phyloP scores from a whole-genome alignment of 1,140 invertebrate species.

The Belonocnema kinseyi region DNA sequence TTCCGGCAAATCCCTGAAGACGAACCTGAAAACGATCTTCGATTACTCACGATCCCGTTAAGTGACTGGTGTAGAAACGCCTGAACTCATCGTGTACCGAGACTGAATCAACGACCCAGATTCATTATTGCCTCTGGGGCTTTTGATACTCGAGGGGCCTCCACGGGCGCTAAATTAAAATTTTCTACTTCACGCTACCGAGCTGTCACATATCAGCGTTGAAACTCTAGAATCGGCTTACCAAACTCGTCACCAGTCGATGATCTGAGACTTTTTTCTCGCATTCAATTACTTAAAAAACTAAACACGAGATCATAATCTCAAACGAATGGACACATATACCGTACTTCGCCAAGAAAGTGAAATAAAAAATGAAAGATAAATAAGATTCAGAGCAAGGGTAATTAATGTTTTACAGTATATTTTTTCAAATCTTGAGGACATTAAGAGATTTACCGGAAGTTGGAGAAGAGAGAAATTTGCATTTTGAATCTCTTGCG shows the following conservation, averaged over 20 bases:
- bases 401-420: too few relatives aligned
- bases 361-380: too few relatives aligned
- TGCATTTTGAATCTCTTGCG: too few relatives aligned
- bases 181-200: conserved; percentile 44
- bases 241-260: neutral
- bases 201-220: conserved; percentile 37
- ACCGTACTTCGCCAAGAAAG: too few relatives aligned
- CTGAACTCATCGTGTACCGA: conserved; percentile 31
- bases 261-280: too few relatives aligned
- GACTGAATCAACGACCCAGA: conserved; percentile 61
- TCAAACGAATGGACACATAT: too few relatives aligned
- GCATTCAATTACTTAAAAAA: too few relatives aligned
- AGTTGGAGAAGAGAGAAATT: too few relatives aligned
- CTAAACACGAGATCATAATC: too few relatives aligned
- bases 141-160: neutral
- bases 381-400: too few relatives aligned
- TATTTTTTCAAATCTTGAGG: too few relatives aligned
- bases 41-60: conserved; percentile 73
- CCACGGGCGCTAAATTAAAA: conserved; percentile 28
- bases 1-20: conserved; percentile 40
- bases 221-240: conserved; percentile 9
- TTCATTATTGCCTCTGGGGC: conserved; percentile 35
- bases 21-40: conserved; percentile 42
- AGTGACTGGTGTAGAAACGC: conserved; percentile 41
- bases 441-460: too few relatives aligned